phyloP scores from a whole-genome alignment of 1,140 invertebrate genomes.

The Caenorhabditis brenneri region DNA sequence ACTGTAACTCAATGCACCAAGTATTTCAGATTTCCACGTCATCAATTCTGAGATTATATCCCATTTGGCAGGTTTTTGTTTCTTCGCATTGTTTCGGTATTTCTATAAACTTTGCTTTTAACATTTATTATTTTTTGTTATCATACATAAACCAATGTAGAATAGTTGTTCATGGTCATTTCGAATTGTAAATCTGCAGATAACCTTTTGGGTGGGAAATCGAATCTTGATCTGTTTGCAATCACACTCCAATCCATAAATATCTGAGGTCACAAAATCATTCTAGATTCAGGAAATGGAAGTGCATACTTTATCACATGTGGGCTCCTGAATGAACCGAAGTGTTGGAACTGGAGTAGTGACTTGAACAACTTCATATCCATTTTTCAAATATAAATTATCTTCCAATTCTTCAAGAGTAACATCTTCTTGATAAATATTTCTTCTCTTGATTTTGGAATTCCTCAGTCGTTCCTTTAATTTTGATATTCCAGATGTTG shows the following conservation, averaged over 20 bases:
- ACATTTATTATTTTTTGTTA: not conserved
- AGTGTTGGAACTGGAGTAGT: not conserved
- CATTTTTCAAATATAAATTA: not conserved
- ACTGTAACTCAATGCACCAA: not conserved
- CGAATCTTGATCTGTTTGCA: not conserved
- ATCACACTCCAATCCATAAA: not conserved
- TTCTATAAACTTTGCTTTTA: not conserved
- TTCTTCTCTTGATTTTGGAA: not conserved
- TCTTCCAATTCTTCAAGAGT: not conserved
- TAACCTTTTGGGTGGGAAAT: not conserved
- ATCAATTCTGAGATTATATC: not conserved
- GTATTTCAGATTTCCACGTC: not conserved
- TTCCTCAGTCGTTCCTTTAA: not conserved
- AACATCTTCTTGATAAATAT: not conserved
- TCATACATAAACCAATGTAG: not conserved
- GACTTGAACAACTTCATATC: not conserved
- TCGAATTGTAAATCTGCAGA: not conserved
- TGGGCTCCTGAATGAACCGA: not conserved
- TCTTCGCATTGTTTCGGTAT: not conserved
- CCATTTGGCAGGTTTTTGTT: conserved; percentile 1
- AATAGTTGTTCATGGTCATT: not conserved
- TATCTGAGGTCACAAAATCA: not conserved
- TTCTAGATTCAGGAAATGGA: no score
- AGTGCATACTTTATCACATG: not conserved
- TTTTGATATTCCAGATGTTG: not conserved